These are phyloP conservation scores for Ditylenchus weischeri DNA, from an alignment of 2,888 invertebrate species.

Conservation along the genomic window DNA sequence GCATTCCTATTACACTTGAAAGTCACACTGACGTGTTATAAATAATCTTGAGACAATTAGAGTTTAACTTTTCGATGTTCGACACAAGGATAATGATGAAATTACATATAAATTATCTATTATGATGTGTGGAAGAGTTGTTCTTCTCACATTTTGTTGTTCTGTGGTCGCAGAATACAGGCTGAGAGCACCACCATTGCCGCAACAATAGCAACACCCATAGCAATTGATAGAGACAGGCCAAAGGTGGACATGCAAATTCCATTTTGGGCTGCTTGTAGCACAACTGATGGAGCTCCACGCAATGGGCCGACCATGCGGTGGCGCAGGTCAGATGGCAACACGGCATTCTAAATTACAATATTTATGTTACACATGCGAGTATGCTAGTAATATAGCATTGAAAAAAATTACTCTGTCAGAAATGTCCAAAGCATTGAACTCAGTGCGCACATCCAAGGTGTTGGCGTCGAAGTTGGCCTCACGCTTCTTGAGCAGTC, in stretches of 20 bases:
- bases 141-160: constrained; percentile 3
- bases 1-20: too few species aligned
- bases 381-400: neutral
- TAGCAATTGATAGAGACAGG: constrained; percentile 34
- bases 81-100: too few species aligned
- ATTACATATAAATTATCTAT: too few species aligned
- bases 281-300: constrained; percentile 13
- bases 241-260: constrained; percentile 38
- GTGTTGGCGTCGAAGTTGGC: constrained; percentile 36
- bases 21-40: too few species aligned
- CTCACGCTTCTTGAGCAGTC: constrained; percentile 49
- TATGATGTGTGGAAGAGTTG: neutral
- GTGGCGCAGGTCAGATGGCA: constrained; percentile 34
- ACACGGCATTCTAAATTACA: constrained; percentile 20
- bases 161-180: constrained; percentile 30
- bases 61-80: too few species aligned
- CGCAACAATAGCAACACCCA: constrained; percentile 31
- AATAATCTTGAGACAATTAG: too few species aligned
- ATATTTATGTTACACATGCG: neutral
- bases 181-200: constrained; percentile 30
- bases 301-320: constrained; percentile 13
- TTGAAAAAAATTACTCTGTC: constrained; percentile 28
- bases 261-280: constrained; percentile 26
- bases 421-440: constrained; percentile 51
- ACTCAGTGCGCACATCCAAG: constrained; percentile 55